Base-by-base conservation (phyloP, 2,113 vertebrate species). In the Seriola rivoliana region DNA sequence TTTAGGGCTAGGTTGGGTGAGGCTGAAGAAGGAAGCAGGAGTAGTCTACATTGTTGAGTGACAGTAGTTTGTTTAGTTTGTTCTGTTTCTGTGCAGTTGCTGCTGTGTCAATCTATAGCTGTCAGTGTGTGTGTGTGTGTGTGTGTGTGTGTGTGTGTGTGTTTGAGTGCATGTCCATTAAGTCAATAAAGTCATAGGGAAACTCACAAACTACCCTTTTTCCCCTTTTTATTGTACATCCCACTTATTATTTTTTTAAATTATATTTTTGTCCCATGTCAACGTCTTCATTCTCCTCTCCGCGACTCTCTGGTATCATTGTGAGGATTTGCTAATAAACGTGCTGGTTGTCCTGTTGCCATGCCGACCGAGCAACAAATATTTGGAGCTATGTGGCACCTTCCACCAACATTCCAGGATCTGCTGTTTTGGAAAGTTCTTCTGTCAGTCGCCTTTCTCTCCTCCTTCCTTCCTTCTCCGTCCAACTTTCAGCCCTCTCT, bases 381-480 rank as follows among this genome's bases (percentile, higher is more conserved):
- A 97, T 96, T 96, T 97, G 92, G 92, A 96, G 86, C 93, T 95
- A 95, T 95, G 96, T 96, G 95, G 95, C 96, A 97, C 98, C 96
- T 96, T 97, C 95, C 93, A 93, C 93, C 90, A 91, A 95, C 97
- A 96, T 95, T 96, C 94, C 96, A 95, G 94, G 90, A 90, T 81
- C 94, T 93, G 96, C 94, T 96, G 96, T 96, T 97, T 97, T 96
- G 95, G 95, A 97, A 96, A 94, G 92, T 92, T 94, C 92, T 92
- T 77, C 92, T 95, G 95, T 96, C 94, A 92, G 65, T 88, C 88
- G 88, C 79, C 58, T 93, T 94, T 91, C 89, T 95, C 89, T 76
- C 71, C 19, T 70, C 50, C 71, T 68, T 36, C 63, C 42, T 34
- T 71, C 92, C 90, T 89, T 90, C 95, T 86, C 95, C 94, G 93